Base-by-base conservation (phyloP, 2,797 vertebrate genomes). In the Neostethus bicornis region DNA sequence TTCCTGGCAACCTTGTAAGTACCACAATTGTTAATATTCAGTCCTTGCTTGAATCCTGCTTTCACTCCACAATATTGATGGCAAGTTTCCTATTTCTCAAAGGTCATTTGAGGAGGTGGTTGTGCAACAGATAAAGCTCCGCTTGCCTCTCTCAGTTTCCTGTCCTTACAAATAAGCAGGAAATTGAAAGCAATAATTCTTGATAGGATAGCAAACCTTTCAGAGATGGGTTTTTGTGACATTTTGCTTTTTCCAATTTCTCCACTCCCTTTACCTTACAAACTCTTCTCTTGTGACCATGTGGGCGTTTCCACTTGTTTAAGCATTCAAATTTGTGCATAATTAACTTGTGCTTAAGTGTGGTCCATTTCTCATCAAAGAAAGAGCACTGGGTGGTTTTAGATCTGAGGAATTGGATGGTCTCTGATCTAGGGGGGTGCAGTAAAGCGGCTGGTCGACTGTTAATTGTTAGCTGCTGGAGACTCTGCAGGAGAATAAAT, bases 171-270 rank as follows among this genome's bases (percentile, higher is more conserved):
- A 77, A 74, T 73, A 73, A 55, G 11, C 56, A 78, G 65, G 69
- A 79, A 70, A 81, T 75, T 66, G 75, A 79, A 83, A 72, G 66
- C 64, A 68, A 73, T 69, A 44, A 66, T 61, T 73, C 12, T n/a
- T 71, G 49, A 72, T 64, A 26, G 60, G 47, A 58, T 34, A 48
- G 20, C 16, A 60, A 51, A 76, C 60, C 56, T 53, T 62, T 61
- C 51, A 65, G 46, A 76, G 77, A 80, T 66, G 56, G 45, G 53
- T 70, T 80, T 80, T 78, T 41, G 8, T 83, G 79, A 77, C 72
- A 81, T 83, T 79, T 77, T 48, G 55, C 23, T 47, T 47, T 56
- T n/a, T n/a, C n/a, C 14, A 51, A 68, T 58, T 59, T 17, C 58
- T 37, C 12, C 56, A 48, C 12, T 7, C 53, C 20, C 51, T 61